A percentile compares a stretch with the other conserved stretches of the same genome.
Evolutionary conservation across 2,797 vertebrate species (phyloP).

Genomic region (Rhinoraja longicauda): DNA sequence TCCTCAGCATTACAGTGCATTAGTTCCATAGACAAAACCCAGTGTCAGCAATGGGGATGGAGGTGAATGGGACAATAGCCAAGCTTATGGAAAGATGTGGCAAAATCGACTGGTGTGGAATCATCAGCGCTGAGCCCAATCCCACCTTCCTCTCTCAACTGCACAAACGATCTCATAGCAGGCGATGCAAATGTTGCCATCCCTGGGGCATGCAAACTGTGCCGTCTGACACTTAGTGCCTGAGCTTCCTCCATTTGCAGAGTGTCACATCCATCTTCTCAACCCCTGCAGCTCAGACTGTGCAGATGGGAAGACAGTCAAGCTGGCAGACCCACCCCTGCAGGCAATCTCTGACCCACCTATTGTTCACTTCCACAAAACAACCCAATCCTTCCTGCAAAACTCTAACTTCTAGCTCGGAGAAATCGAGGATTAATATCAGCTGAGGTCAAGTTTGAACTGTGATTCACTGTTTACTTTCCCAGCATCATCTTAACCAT

Average conservation of each 20-base stretch:
- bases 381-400: background rate
- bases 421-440: background rate
- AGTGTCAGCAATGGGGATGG: too few relatives aligned
- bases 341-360: background rate
- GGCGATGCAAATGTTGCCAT: background rate
- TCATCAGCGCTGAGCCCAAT: background rate
- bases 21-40: too few relatives aligned
- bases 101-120: background rate
- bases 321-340: too few relatives aligned
- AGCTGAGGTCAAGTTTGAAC: background rate
- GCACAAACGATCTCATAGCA: background rate
- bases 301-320: background rate
- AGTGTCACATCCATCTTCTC: background rate
- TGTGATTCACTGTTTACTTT: background rate
- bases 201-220: background rate
- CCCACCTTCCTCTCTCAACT: background rate
- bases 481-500: background rate
- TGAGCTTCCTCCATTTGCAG: background rate
- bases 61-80: too few relatives aligned
- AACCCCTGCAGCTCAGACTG: background rate
- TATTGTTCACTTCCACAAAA: background rate
- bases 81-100: background rate
- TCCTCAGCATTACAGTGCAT: too few relatives aligned
- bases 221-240: background rate
- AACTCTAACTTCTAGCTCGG: background rate